phyloP scores from a whole-genome alignment of 2,113 vertebrate genomes.

The Thryonomys swinderianus region DNA sequence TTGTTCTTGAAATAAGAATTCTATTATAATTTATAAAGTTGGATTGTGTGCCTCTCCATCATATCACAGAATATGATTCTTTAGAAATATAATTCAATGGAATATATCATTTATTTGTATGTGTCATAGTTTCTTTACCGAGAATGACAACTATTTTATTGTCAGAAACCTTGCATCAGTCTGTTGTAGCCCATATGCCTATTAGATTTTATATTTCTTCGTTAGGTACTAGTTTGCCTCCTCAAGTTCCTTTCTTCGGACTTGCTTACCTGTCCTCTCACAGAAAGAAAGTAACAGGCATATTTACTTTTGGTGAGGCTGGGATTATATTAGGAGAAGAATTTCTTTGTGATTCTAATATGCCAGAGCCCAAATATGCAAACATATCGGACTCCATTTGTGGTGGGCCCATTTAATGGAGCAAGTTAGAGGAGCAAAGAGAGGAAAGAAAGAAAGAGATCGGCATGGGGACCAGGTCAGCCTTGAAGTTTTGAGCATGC shows the following conservation, averaged over 20 bases:
- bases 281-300: background rate
- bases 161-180: background rate
- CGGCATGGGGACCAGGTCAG: background rate
- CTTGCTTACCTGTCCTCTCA: background rate
- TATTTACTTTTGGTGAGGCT: background rate
- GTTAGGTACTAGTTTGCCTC: background rate
- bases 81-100: background rate
- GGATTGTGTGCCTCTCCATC: background rate
- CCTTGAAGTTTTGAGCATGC: background rate
- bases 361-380: background rate
- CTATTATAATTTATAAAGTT: background rate
- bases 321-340: background rate
- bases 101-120: background rate
- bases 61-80: background rate
- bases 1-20: slow-evolving; percentile 30
- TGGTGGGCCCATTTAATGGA: background rate
- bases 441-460: background rate
- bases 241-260: background rate
- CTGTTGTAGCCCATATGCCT: background rate
- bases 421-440: slow-evolving; percentile 4
- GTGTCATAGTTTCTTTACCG: background rate
- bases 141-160: slow-evolving; percentile 40
- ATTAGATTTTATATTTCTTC: background rate
- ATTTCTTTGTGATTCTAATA: background rate
- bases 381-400: background rate